These are phyloP conservation scores for Capromys pilorides DNA, from an alignment of 2,797 vertebrate species.

Conservation along the genomic window DNA sequence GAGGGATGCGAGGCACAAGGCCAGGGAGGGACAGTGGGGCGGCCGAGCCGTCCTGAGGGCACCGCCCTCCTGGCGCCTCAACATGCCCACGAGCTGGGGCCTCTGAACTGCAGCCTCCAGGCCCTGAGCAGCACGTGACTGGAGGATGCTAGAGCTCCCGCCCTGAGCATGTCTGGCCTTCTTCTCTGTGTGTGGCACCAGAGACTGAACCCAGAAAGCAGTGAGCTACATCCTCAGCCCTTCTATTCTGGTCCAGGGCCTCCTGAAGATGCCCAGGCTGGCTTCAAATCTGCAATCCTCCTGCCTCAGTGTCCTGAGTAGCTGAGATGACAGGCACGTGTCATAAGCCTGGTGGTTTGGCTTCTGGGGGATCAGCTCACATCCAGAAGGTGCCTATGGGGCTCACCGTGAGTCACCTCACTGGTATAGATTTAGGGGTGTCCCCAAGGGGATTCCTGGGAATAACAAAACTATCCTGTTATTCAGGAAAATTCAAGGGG, in stretches of 20 bases:
- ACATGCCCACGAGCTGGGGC: neutral
- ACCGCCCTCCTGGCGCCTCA: neutral
- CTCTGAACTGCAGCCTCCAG: neutral
- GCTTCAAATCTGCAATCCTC: neutral
- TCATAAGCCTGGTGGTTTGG: neutral
- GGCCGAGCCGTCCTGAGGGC: rapidly evolving
- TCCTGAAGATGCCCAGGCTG: neutral
- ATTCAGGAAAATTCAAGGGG: neutral
- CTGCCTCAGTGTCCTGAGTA: neutral
- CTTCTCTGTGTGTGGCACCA: neutral
- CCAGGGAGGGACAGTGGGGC: rapidly evolving
- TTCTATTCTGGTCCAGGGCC: neutral
- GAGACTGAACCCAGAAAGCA: neutral
- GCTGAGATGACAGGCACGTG: neutral
- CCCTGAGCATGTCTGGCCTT: neutral
- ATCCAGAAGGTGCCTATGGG: neutral
- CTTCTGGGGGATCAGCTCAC: neutral
- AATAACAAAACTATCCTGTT: neutral
- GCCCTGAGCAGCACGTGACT: neutral
- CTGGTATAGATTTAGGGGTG: neutral
- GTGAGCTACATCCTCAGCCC: neutral
- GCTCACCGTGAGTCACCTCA: neutral
- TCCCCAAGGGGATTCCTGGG: neutral
- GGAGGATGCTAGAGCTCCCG: neutral
- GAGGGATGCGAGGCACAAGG: rapidly evolving